phyloP scores from a whole-genome alignment of 2,797 vertebrate species.

The Hypotaenidia philippensis region DNA sequence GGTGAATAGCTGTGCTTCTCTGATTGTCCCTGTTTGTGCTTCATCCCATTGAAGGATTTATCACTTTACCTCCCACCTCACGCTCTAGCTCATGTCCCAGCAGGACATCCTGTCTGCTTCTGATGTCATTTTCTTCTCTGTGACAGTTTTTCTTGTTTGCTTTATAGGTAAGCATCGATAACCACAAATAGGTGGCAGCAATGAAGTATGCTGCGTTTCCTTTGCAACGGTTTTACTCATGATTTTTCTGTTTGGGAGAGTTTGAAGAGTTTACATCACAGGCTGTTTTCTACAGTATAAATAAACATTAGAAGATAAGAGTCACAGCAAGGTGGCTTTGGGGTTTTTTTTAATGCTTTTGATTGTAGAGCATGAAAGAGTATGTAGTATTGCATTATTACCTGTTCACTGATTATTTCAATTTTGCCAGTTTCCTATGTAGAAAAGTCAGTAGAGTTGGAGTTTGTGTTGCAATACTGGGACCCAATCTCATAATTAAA shows the following conservation, averaged over 20 bases:
- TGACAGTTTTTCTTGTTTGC: neutral
- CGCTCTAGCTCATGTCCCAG: rapidly evolving
- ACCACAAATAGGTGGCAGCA: neutral
- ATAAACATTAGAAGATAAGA: neutral
- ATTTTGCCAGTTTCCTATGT: neutral
- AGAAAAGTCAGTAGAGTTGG: neutral
- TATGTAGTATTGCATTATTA: neutral
- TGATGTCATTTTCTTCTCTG: neutral
- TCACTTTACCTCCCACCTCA: neutral
- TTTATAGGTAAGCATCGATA: neutral
- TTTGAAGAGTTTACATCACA: neutral
- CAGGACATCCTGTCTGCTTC: neutral
- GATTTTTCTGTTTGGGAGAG: neutral
- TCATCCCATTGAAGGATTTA: neutral
- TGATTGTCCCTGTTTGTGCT: neutral
- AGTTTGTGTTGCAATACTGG: neutral
- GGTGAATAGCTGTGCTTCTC: neutral
- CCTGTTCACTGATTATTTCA: neutral
- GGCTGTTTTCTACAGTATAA: neutral
- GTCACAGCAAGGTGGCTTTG: neutral
- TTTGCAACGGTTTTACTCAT: neutral
- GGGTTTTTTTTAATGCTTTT: neutral
- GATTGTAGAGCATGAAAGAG: neutral
- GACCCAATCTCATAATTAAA: neutral
- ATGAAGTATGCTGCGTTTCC: neutral